Evolutionary conservation across 2,888 invertebrate genomes (phyloP).

Genomic region (Dorcus hopei): DNA sequence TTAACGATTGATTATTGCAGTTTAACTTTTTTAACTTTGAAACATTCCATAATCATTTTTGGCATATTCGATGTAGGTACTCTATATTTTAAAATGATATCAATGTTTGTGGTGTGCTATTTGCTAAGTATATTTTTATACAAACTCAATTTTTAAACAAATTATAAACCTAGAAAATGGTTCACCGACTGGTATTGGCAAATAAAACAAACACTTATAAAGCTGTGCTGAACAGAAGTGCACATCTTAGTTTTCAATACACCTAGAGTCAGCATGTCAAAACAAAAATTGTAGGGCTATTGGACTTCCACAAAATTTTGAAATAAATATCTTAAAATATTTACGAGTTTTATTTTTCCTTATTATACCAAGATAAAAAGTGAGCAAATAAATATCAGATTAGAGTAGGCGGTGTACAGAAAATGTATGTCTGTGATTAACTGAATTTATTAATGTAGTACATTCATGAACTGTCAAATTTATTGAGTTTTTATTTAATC

Average conservation of each 20-base stretch:
- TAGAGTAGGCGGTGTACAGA: no score
- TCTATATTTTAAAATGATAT: neutral
- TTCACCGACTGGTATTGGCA: constrained; percentile 34
- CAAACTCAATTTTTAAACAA: constrained; percentile 35
- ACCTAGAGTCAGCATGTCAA: constrained; percentile 47
- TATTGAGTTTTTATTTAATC: no score
- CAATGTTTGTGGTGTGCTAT: constrained; percentile 42
- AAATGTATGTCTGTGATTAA: no score
- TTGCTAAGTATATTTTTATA: constrained; percentile 48
- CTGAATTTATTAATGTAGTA: no score
- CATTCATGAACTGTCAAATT: no score
- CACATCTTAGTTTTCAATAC: constrained; percentile 28
- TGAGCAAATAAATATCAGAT: no score
- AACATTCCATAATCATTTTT: neutral
- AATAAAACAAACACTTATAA: neutral
- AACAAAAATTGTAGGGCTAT: constrained; percentile 50
- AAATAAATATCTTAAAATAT: constrained; percentile 50
- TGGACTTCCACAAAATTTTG: constrained; percentile 53
- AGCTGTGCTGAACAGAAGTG: constrained; percentile 23
- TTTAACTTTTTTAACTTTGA: constrained; percentile 22
- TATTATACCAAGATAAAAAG: no score
- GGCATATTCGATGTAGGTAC: neutral
- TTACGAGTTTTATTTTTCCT: no score
- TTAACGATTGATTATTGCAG: constrained; percentile 26
- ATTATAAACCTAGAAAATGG: constrained; percentile 44